These are phyloP conservation scores for Rhinoderma darwinii DNA, from an alignment of 2,113 vertebrate species.

Conservation along the genomic window DNA sequence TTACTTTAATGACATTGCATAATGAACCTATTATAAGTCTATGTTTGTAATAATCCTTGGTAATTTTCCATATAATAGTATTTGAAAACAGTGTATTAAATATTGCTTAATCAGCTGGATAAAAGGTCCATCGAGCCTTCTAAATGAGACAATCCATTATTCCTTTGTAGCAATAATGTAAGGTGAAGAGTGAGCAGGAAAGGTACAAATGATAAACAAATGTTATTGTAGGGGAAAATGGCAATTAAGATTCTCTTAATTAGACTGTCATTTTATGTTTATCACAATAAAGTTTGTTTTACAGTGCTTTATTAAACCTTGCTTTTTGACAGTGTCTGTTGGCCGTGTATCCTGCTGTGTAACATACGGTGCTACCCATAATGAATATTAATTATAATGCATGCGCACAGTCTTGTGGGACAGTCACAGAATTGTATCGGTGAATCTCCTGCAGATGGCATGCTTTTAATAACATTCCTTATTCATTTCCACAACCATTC, in stretches of 20 bases:
- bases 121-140: conserved; percentile 45
- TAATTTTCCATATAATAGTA: background rate
- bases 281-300: conserved; percentile 82
- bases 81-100: conserved; percentile 62
- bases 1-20: background rate
- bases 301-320: conserved; percentile 83
- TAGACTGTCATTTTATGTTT: conserved; percentile 82
- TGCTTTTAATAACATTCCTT: conserved; percentile 64
- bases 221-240: conserved; percentile 71
- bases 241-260: conserved; percentile 82
- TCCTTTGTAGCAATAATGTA: conserved; percentile 48
- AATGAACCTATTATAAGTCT: background rate
- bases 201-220: conserved; percentile 68
- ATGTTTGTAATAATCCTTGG: conserved; percentile 29
- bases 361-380: conserved; percentile 78
- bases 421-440: conserved; percentile 64
- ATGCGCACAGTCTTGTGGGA: conserved; percentile 75
- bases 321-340: conserved; percentile 80
- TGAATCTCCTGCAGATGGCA: conserved; percentile 74
- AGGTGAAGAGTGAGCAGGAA: conserved; percentile 62
- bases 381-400: conserved; percentile 81
- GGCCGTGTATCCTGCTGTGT: conserved; percentile 74
- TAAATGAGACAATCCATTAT: conserved; percentile 57
- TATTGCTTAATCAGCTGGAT: conserved; percentile 64
- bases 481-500: background rate